Conservation (phyloP, 2,888 invertebrate genomes). For the Eugnorisma glareosa region DNA sequence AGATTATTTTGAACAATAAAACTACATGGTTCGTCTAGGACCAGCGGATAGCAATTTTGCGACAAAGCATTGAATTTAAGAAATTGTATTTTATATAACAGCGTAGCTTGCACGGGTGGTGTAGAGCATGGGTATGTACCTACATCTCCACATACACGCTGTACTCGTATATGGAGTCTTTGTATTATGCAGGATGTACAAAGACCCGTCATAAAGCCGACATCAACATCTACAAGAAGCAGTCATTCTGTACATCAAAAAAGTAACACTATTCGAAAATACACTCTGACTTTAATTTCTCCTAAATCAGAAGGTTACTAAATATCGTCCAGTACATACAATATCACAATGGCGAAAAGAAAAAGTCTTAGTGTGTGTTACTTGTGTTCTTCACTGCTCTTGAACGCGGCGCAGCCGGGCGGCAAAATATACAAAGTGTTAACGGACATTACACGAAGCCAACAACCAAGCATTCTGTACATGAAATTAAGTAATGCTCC, state of each 20-base stretch:
- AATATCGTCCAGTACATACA: neutral
- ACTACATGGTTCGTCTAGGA: constrained; percentile 5
- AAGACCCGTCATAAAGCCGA: no score
- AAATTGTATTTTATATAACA: constrained; percentile 11
- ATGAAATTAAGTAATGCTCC: no score
- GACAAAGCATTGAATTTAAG: constrained; percentile 14
- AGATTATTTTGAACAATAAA: constrained; percentile 20
- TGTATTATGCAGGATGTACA: no score
- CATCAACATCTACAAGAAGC: no score
- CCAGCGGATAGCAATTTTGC: constrained; percentile 29
- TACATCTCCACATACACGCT: neutral
- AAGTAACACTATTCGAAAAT: neutral
- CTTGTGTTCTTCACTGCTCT: neutral
- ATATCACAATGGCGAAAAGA: neutral
- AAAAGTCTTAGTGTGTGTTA: neutral
- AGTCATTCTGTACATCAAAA: neutral
- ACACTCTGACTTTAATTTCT: neutral
- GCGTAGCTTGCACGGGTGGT: neutral
- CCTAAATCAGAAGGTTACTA: neutral
- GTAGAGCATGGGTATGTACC: neutral
- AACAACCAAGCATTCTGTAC: no score
- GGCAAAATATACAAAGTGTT: no score
- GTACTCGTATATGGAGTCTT: neutral
- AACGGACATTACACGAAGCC: no score
- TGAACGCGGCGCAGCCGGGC: no score